Base-by-base conservation (phyloP, 2,113 vertebrate genomes). In the Mus musculus region DNA sequence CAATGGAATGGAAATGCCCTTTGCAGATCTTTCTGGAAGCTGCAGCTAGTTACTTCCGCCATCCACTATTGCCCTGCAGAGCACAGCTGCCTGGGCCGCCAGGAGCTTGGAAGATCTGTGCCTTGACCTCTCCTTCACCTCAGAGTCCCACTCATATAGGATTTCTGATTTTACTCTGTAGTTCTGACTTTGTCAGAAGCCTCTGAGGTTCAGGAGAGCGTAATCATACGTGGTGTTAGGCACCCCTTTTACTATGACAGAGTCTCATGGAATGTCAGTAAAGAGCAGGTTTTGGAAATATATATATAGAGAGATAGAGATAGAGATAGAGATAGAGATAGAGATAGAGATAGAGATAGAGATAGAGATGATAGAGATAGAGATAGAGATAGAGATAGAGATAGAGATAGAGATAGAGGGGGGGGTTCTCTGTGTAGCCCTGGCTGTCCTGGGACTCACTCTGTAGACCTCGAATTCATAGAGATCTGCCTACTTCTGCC, bases 21-120 rank as follows among this genome's bases (percentile, higher is more conserved):
- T 76, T 86, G 63, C 88, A 93, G 95, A 93, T 0, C 85, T 36
- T 97, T 97, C 80, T 85, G 77, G 94, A 28, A 97, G 87, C 89
- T 96, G 93, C 33, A 96, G 85, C 90, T 96, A 56, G 36, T 85
- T 76, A 90, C 71, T 80, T 22, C 30, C 20, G 95, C 92, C 87
- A 88, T 88, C 90, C 93, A 56, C 85, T 30, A 88, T 54, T 49
- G 80, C 96, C 61, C 77, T 95, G 82, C 24, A 80, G 3, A 73
- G 71, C 6, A n/a, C 0, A 72, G 65, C 24, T 22, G 59, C 7
- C 77, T 12, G 71, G 20, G 86, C 54, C 67, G 81, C 84, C 72
- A 87, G 97, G 54, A 90, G 75, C 61, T 71, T 93, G 52, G 77
- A 92, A 93, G 42, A 94, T 63, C 52, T 93, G 91, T 54, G 93